Percentiles rank a stretch among this genome's conserved stretches.
phyloP scores from a whole-genome alignment of 2,888 invertebrate genomes.

The Pasiphila rectangulata region DNA sequence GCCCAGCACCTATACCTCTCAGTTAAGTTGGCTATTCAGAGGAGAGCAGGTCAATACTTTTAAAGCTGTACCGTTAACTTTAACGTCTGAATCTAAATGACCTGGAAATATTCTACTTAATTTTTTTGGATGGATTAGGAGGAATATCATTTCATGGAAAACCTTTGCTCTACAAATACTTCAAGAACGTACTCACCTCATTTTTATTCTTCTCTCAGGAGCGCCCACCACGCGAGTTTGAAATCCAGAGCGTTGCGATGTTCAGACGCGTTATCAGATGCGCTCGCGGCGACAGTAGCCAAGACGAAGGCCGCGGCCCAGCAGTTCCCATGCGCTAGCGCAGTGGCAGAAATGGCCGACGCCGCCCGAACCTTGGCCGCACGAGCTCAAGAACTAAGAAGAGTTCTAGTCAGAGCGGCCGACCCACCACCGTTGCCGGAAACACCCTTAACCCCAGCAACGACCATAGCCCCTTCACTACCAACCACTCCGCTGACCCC shows the following conservation, averaged over 20 bases:
- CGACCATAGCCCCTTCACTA: slow-evolving; percentile 57
- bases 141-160: not conserved
- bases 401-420: slow-evolving; percentile 86
- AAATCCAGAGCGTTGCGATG: slow-evolving; percentile 87
- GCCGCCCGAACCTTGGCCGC: slow-evolving; percentile 92
- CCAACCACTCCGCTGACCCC: slow-evolving; percentile 64
- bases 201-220: slow-evolving; percentile 78
- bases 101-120: no score
- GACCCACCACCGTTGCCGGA: slow-evolving; percentile 59
- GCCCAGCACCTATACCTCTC: no score
- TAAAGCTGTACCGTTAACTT: no score
- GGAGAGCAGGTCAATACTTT: no score
- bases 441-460: slow-evolving; percentile 55
- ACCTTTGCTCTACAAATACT: not conserved
- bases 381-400: slow-evolving; percentile 89
- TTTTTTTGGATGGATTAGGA: no score
- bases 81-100: no score
- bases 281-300: slow-evolving; percentile 89
- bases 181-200: no score
- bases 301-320: slow-evolving; percentile 95
- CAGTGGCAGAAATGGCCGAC: slow-evolving; percentile 96
- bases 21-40: no score
- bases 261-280: slow-evolving; percentile 90
- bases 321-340: slow-evolving; percentile 94
- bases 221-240: slow-evolving; percentile 87